Percentiles rank a stretch among this genome's conserved stretches.
These are phyloP conservation scores for Sympetrum striolatum DNA, from an alignment of 2,888 invertebrate species.

Conservation along the genomic window DNA sequence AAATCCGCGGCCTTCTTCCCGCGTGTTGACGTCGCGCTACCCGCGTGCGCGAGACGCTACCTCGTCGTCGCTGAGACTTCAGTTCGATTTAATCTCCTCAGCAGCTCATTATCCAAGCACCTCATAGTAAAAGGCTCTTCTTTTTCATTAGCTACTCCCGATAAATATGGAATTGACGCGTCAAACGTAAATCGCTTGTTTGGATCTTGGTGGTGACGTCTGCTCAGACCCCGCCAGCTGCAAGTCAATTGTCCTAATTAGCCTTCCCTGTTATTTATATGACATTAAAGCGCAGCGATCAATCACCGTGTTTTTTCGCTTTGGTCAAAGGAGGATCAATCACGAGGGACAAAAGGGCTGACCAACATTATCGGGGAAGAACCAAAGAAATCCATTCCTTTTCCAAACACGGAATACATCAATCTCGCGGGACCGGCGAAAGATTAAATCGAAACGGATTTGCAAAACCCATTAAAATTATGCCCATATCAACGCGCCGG, in stretches of 20 bases:
- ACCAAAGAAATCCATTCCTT: slow-evolving; percentile 10
- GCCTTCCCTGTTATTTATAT: not conserved
- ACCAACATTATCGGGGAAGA: not conserved
- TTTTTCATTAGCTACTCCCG: not conserved
- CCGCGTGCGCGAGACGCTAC: too few relatives aligned
- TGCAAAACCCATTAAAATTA: slow-evolving; percentile 31
- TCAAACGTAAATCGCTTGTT: not conserved
- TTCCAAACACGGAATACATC: slow-evolving; percentile 20
- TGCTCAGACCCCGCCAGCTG: not conserved
- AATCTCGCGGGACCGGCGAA: not conserved
- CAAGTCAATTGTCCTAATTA: not conserved
- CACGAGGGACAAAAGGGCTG: not conserved
- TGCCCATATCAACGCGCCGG: not conserved
- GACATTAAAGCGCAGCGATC: not conserved
- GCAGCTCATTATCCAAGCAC: not conserved
- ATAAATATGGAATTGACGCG: not conserved
- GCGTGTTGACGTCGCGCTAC: too few relatives aligned
- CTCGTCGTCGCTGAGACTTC: not conserved
- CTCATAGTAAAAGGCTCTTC: not conserved
- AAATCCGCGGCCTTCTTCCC: too few relatives aligned
- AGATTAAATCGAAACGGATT: slow-evolving; percentile 27
- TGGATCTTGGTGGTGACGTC: not conserved
- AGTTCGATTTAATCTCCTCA: not conserved
- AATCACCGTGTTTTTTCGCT: not conserved
- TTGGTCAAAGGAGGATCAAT: not conserved